Base-by-base conservation (phyloP, 2,113 vertebrate species). In the Sceloporus tristichus region DNA sequence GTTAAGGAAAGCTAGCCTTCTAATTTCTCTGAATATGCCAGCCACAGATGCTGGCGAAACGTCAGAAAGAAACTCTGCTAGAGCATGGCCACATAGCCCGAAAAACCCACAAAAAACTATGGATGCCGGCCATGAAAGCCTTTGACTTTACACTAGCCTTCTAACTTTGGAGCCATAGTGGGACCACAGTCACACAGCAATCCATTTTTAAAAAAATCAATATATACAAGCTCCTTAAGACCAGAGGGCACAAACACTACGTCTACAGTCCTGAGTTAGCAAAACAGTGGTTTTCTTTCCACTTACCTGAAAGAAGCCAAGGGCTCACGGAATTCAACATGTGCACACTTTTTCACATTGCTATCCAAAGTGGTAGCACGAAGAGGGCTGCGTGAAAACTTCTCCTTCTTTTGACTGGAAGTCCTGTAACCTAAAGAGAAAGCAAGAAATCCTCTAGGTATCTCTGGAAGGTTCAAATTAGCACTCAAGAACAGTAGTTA, bases 321-420 rank as follows among this genome's bases (percentile, higher is more conserved):
- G 0, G 98, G 98, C 10, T 99, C 98, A 90, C 95, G 97, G 62
- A 99, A 98, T 86, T 98, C 98, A 91, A 99, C 98, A 10, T 66
- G 96, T 86, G 78, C 97, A 91, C 90, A 97, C 90, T 96, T 98
- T 81, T 96, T 96, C 86, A 98, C 97, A 29, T 98, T 99, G 95
- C 97, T 98, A 91, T 99, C 98, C 92, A 98, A 96, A 27, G 98
- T 98, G 88, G 98, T 98, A 11, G 94, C 98, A 95, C 98, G 97
- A 79, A 99, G 96, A 29, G 98, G 98, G 92, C 98, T 98, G 75
- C 98, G 98, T 53, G 98, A 98, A 87, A 94, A 96, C 92, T 98
- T 98, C 88, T 98, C 98, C 93, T 96, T 97, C 27, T 85, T 95
- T 42, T 96, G 96, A 90, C 94, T 96, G 81, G 91, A 96, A 62